Conservation (phyloP, 2,797 vertebrate species). For the Stomatorhinus walkeri region DNA sequence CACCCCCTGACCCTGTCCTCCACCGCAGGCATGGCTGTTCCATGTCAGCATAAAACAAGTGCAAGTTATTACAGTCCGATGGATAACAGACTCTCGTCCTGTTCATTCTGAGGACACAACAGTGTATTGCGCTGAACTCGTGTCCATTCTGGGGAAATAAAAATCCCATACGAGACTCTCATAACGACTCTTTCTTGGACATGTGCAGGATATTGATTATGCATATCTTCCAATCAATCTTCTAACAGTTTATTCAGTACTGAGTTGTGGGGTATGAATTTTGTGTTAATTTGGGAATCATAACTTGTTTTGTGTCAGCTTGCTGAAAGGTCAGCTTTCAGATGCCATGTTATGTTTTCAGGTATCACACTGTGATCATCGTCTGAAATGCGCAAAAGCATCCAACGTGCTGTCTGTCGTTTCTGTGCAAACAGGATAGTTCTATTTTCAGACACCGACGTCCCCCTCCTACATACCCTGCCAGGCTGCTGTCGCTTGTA, state of each 20-base stretch:
- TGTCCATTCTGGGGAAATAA: not conserved
- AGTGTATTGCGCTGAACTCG: not conserved
- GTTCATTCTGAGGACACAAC: not conserved
- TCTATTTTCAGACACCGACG: not conserved
- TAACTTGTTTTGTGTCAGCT: not conserved
- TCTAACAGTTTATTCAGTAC: not conserved
- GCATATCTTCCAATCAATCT: not conserved
- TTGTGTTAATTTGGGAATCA: not conserved
- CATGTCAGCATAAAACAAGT: not conserved
- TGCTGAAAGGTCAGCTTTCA: not conserved
- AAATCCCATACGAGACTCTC: not conserved
- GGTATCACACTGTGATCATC: not conserved
- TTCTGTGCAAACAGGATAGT: not conserved
- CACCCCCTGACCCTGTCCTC: not conserved
- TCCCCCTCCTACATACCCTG: not conserved
- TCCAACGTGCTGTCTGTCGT: not conserved
- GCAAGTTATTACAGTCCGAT: not conserved
- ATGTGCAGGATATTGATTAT: not conserved
- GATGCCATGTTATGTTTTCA: not conserved
- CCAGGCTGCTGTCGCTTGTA: not conserved
- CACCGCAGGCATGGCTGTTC: not conserved
- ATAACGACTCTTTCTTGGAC: not conserved
- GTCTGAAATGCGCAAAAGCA: not conserved
- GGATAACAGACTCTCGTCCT: not conserved
- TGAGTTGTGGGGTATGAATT: not conserved